Percentiles rank a stretch among this genome's conserved stretches.
These are phyloP conservation scores for Bambusicola thoracicus DNA, from an alignment of 2,113 vertebrate species.

Conservation along the genomic window DNA sequence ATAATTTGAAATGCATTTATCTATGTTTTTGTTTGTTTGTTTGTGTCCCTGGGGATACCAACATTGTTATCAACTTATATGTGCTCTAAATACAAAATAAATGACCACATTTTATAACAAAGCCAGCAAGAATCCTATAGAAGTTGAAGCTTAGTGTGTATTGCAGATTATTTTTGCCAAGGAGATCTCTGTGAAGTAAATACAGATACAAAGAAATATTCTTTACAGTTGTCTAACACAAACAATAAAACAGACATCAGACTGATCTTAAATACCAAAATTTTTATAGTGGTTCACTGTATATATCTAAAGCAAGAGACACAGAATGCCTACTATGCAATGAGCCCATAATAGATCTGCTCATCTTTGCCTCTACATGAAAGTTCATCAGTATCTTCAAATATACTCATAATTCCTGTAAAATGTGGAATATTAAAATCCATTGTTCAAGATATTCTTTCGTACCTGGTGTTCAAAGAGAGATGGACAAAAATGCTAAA, in stretches of 20 bases:
- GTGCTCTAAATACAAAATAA: neutral
- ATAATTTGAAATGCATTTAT: neutral
- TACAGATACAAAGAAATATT: neutral
- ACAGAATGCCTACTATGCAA: neutral
- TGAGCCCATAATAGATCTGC: neutral
- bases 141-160: neutral
- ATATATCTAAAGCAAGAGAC: neutral
- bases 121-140: neutral
- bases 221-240: too few relatives aligned
- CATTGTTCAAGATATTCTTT: neutral
- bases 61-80: neutral
- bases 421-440: neutral
- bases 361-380: neutral
- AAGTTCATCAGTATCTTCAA: neutral
- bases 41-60: neutral
- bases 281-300: neutral
- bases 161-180: neutral
- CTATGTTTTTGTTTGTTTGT: neutral
- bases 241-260: neutral
- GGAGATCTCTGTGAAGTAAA: neutral
- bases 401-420: neutral
- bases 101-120: neutral
- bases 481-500: neutral
- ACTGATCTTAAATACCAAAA: neutral
- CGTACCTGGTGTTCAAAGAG: neutral